Evolutionary conservation across 2,888 invertebrate species (phyloP).

Genomic region (Stratiomys singularior): DNA sequence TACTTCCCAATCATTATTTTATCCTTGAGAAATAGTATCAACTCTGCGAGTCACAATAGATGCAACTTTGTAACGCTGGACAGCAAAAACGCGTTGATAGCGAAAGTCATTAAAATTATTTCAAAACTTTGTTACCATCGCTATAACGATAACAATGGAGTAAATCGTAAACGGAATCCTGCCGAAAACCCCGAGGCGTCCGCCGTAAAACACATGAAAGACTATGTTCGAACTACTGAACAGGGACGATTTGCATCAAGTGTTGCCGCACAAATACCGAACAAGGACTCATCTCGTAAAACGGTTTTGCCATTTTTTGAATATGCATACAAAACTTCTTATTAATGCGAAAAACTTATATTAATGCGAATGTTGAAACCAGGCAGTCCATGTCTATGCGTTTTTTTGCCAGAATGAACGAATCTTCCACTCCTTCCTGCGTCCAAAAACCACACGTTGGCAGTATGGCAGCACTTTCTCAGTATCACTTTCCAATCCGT

Average conservation of each 20-base stretch:
- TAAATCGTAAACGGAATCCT: conserved; percentile 19
- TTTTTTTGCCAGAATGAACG: too few relatives aligned
- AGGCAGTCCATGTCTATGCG: too few relatives aligned
- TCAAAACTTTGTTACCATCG: conserved; percentile 46
- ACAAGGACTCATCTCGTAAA: too few relatives aligned
- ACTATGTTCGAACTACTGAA: not conserved
- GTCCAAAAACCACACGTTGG: too few relatives aligned
- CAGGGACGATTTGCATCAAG: not conserved
- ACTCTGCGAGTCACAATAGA: conserved; percentile 27
- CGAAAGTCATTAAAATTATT: conserved; percentile 49
- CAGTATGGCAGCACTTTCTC: not conserved
- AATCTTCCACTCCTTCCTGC: too few relatives aligned
- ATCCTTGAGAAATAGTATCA: conserved; percentile 38
- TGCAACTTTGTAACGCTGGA: conserved; percentile 28
- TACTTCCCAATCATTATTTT: conserved; percentile 13
- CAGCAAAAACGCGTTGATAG: conserved; percentile 45
- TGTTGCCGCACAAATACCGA: not conserved
- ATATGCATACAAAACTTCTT: too few relatives aligned
- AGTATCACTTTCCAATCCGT: conserved; percentile 16
- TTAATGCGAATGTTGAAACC: too few relatives aligned
- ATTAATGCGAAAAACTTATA: too few relatives aligned
- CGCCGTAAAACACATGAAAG: conserved; percentile 18
- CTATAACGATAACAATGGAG: not conserved
- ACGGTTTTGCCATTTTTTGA: too few relatives aligned
- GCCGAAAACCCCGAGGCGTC: conserved; percentile 37